Base-by-base conservation (phyloP, 2,888 invertebrate species). In the Drosophila incognita region DNA sequence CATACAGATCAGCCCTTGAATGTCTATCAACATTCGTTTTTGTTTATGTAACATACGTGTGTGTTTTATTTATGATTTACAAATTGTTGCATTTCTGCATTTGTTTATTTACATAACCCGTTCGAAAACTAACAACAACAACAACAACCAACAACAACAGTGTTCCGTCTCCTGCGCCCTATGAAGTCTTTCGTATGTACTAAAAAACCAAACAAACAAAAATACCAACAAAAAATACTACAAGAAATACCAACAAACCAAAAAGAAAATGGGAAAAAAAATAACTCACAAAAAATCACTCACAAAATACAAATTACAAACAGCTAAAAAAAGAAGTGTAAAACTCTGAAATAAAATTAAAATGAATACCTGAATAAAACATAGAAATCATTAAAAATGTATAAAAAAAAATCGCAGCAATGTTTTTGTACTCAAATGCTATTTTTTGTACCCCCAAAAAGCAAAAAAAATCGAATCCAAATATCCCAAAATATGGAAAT, bases 161-260 rank as follows among this genome's bases (percentile, higher is more conserved):
- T 91, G 92, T 90, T 87, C 92, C 90, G 90, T 91, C 92, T 92
- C 91, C 92, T 92, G 92, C 93, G 92, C 92, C 93, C 90, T 93
- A 93, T 92, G 93, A 93, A 93, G 93, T 92, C 91, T 93, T 93
- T 93, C 93, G 93, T 91, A 92, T 92, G 92, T 92, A 92, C 91
- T 93, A 91, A 92, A 86, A 88, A 87, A 72, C 69, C 74, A 73
- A 77, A 68, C 74, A 58, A 75, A 49, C 62, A 62, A 73, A 61
- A 18, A 58, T 46, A 58, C 29, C 60, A 63, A 65, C 58, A 24
- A 60, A 24, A 62, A 65, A 65, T n/a, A 67, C 36, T 40, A 61
- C 74, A 64, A 42, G 42, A 69, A 36, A 56, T 62, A 70, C 42
- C 51, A 63, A 74, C 64, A 48, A 63, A 71, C 40, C 59, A 74